These are phyloP conservation scores for Erpetoichthys calabaricus DNA, from an alignment of 2,797 vertebrate species.

Conservation along the genomic window DNA sequence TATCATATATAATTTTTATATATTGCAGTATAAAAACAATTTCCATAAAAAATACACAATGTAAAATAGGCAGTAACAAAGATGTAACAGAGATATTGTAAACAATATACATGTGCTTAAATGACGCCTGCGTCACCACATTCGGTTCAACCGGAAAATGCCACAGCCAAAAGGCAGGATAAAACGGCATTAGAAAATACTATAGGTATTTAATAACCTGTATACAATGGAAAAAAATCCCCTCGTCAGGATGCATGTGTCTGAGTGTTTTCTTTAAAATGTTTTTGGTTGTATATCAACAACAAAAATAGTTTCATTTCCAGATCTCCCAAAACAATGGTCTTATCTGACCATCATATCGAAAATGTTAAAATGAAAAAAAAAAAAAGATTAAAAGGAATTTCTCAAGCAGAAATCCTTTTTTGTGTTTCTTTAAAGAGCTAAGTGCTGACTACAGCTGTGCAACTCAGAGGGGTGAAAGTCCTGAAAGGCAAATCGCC, in stretches of 20 bases:
- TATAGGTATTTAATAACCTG: constrained; percentile 25
- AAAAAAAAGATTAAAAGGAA: constrained; percentile 6
- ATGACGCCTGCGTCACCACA: constrained; percentile 90
- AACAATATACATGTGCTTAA: constrained; percentile 85
- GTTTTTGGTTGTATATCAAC: too few relatives aligned
- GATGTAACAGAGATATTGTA: constrained; percentile 75
- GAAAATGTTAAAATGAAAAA: constrained; percentile 10
- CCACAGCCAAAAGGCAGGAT: constrained; percentile 27
- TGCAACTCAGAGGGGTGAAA: constrained; percentile 25
- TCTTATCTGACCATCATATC: too few relatives aligned
- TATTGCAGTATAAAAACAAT: constrained; percentile 78
- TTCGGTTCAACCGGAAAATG: constrained; percentile 26
- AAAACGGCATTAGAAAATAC: constrained; percentile 22
- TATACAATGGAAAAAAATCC: constrained; percentile 30
- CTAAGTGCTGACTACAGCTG: constrained; percentile 43
- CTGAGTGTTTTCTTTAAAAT: too few relatives aligned
- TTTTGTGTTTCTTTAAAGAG: constrained; percentile 21
- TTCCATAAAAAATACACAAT: constrained; percentile 60
- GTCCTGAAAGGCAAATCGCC: not conserved
- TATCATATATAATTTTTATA: constrained; percentile 67
- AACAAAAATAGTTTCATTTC: too few relatives aligned
- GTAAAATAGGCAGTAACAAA: constrained; percentile 72
- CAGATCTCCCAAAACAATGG: not conserved
- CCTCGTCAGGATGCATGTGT: constrained; percentile 15
- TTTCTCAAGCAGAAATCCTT: too few relatives aligned